Conservation (phyloP, 2,113 vertebrate genomes). For the Cyprinus carpio region DNA sequence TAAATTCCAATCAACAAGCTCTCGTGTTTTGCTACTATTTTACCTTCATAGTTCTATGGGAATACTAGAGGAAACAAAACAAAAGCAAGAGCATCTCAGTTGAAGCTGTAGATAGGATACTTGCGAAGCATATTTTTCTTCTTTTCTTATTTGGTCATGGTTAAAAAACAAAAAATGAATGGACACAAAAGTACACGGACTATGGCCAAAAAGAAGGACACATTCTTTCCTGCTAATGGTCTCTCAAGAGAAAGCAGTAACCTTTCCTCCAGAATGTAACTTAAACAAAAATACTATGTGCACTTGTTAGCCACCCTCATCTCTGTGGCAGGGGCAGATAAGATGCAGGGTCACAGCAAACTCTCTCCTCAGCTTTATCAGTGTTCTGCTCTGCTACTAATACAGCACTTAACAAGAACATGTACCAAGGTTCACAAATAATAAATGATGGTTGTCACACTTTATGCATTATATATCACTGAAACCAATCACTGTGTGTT, state of each 20-base stretch:
- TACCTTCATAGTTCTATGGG: too few relatives aligned
- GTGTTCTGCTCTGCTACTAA: neutral
- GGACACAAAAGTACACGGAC: neutral
- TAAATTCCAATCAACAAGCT: too few relatives aligned
- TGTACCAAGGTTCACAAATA: neutral
- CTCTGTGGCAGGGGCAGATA: constrained; percentile 13
- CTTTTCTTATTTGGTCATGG: too few relatives aligned
- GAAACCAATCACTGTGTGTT: neutral
- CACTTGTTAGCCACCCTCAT: constrained; percentile 33
- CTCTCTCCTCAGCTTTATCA: neutral
- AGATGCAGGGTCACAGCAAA: constrained; percentile 4
- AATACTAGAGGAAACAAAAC: too few relatives aligned
- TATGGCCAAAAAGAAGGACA: neutral
- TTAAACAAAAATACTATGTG: constrained; percentile 48
- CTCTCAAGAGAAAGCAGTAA: constrained; percentile 41
- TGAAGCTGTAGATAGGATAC: too few relatives aligned
- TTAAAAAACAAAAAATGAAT: too few relatives aligned
- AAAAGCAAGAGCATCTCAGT: too few relatives aligned
- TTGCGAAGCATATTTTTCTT: too few relatives aligned
- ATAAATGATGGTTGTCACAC: neutral
- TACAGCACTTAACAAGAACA: neutral
- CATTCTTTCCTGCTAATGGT: constrained; percentile 36
- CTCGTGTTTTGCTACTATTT: too few relatives aligned
- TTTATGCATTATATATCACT: neutral
- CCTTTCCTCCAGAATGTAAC: constrained; percentile 41